Evolutionary conservation across 2,888 invertebrate species (phyloP).

Genomic region (Ommatoiulus sabulosus): DNA sequence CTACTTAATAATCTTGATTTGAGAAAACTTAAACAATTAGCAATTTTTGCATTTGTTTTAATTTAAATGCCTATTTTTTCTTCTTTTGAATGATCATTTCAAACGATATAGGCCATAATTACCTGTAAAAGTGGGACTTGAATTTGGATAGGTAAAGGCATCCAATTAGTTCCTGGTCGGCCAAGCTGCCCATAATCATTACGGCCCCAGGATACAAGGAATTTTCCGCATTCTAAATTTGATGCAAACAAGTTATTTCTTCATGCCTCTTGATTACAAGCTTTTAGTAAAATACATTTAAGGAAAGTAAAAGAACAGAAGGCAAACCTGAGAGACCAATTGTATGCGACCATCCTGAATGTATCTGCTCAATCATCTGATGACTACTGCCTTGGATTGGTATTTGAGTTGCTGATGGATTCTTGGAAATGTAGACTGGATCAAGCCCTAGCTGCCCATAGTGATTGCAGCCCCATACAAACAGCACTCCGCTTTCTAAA

Average conservation of each 20-base stretch:
- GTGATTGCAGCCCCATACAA: conserved; percentile 22
- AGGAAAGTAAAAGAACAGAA: background rate
- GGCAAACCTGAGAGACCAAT: background rate
- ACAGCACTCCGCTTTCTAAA: background rate
- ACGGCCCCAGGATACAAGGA: conserved; percentile 32
- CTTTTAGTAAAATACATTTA: too few species aligned
- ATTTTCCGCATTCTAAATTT: background rate
- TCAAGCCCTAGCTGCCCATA: conserved; percentile 10
- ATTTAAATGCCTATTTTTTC: too few species aligned
- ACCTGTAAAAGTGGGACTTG: background rate
- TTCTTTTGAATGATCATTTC: too few species aligned
- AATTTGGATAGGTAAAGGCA: background rate
- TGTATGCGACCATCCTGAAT: conserved; percentile 8
- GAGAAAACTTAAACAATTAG: too few species aligned
- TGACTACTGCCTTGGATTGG: background rate
- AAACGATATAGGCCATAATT: background rate
- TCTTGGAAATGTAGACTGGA: background rate
- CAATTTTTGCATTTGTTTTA: too few species aligned
- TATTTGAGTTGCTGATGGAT: background rate
- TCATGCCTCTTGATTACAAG: background rate
- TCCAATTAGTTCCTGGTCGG: background rate
- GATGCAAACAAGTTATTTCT: background rate
- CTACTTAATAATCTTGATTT: too few species aligned
- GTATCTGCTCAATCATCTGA: background rate
- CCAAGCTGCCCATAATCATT: conserved; percentile 50